phyloP scores from a whole-genome alignment of 1,140 invertebrate genomes.

The Polyergus mexicanus region DNA sequence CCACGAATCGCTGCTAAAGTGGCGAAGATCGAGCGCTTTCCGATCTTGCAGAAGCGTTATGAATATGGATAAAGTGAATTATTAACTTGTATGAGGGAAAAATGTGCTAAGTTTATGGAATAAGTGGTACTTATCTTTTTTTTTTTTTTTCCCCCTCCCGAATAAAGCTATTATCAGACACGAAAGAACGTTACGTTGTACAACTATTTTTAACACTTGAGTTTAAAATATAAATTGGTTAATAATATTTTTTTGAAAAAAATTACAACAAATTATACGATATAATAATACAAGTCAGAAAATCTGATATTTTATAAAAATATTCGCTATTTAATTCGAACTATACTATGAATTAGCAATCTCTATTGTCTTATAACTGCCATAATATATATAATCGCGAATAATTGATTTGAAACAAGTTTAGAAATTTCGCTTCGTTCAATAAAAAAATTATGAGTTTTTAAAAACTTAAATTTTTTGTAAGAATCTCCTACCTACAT shows the following conservation, averaged over 20 bases:
- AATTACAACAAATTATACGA: not conserved
- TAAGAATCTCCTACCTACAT: constrained; percentile 15
- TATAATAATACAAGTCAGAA: too few relatives aligned
- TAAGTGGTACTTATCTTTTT: constrained; percentile 20
- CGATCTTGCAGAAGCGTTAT: constrained; percentile 19
- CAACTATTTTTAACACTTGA: not conserved
- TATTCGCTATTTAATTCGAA: not conserved
- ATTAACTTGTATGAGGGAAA: constrained; percentile 8
- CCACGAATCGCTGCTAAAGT: not conserved
- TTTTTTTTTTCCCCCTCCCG: too few relatives aligned
- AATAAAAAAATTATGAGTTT: not conserved
- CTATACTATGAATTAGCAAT: not conserved
- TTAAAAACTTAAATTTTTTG: not conserved
- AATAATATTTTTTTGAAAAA: not conserved
- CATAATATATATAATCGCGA: not conserved
- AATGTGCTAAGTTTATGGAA: constrained; percentile 13
- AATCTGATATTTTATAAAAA: not conserved
- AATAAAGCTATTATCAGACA: not conserved
- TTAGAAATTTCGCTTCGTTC: constrained; percentile 3
- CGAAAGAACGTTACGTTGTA: not conserved
- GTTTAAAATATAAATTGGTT: not conserved
- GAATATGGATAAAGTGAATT: constrained; percentile 46
- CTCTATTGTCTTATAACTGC: not conserved
- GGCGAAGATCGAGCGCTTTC: constrained; percentile 49
- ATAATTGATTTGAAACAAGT: constrained; percentile 8